A percentile compares a stretch with the other conserved stretches of the same genome.
Evolutionary conservation across 2,888 invertebrate species (phyloP).

Genomic region (Orthosia incerta): DNA sequence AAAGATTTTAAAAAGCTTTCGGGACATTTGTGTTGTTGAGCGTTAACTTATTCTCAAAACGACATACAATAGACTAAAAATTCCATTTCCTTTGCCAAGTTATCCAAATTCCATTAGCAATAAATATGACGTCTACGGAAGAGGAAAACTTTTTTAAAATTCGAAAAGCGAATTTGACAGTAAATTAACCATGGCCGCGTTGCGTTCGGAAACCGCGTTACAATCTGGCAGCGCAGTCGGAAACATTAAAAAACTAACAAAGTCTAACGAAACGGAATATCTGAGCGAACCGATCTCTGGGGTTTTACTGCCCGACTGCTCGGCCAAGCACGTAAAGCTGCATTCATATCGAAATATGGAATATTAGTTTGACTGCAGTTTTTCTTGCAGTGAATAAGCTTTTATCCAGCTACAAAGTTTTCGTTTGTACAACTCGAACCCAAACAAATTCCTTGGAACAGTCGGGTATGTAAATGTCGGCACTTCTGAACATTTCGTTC

Average conservation of each 20-base stretch:
- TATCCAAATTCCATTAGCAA: constrained; percentile 37
- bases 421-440: neutral
- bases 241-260: constrained; percentile 68
- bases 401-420: neutral
- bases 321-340: constrained; percentile 46
- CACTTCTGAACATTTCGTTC: too few species aligned
- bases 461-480: too few species aligned
- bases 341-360: constrained; percentile 46
- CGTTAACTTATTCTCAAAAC: constrained; percentile 13
- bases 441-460: too few species aligned
- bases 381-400: neutral
- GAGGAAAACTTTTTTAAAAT: constrained; percentile 35
- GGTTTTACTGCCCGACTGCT: constrained; percentile 52
- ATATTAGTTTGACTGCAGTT: neutral
- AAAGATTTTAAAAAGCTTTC: neutral
- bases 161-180: constrained; percentile 51
- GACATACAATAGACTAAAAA: constrained; percentile 18
- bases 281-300: constrained; percentile 64
- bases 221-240: constrained; percentile 52
- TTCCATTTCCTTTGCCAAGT: constrained; percentile 35
- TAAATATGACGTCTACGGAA: constrained; percentile 30
- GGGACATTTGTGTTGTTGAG: neutral
- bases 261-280: constrained; percentile 66
- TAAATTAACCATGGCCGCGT: constrained; percentile 60
- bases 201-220: constrained; percentile 49